These are phyloP conservation scores for Meandrina meandrites DNA, from an alignment of 92 coral and sea anemone species.

Conservation along the genomic window DNA sequence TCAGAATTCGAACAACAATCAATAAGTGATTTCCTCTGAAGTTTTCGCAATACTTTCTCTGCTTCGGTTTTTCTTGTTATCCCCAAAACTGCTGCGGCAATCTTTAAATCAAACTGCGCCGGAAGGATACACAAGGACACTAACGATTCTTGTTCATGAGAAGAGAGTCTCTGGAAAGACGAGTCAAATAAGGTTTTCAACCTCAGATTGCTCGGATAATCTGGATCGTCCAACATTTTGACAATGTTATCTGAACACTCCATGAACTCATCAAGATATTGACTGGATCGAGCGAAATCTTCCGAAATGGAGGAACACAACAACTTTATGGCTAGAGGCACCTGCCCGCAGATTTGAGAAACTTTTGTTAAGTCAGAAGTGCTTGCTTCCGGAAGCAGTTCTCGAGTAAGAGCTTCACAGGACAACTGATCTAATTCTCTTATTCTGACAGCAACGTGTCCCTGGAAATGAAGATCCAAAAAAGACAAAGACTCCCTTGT, in stretches of 20 bases:
- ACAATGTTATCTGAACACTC: background rate
- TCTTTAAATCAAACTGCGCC: conserved; percentile 1
- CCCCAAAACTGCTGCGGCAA: conserved; percentile 41
- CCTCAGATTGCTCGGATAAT: conserved; percentile 12
- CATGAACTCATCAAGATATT: background rate
- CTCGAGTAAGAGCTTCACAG: background rate
- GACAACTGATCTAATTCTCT: background rate
- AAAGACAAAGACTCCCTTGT: background rate
- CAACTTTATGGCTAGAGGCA: conserved; percentile 44
- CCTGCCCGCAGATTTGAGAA: conserved; percentile 31
- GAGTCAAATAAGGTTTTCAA: too few species aligned
- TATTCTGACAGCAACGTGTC: background rate
- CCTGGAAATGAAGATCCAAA: too few species aligned
- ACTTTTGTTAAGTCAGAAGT: background rate
- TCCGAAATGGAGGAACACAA: conserved; percentile 29
- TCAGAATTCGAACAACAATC: too few species aligned
- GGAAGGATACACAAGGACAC: conserved; percentile 29
- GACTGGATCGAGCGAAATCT: background rate
- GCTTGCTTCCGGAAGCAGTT: conserved; percentile 1
- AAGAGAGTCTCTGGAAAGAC: conserved; percentile 34
- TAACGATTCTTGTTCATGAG: conserved; percentile 29
- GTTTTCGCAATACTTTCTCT: too few species aligned
- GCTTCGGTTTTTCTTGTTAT: background rate
- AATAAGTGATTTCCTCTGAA: too few species aligned
- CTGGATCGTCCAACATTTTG: conserved; percentile 31